Percentiles rank a stretch among this genome's conserved stretches.
phyloP scores from a whole-genome alignment of 2,888 invertebrate genomes.

The Eupithecia vulgata region DNA sequence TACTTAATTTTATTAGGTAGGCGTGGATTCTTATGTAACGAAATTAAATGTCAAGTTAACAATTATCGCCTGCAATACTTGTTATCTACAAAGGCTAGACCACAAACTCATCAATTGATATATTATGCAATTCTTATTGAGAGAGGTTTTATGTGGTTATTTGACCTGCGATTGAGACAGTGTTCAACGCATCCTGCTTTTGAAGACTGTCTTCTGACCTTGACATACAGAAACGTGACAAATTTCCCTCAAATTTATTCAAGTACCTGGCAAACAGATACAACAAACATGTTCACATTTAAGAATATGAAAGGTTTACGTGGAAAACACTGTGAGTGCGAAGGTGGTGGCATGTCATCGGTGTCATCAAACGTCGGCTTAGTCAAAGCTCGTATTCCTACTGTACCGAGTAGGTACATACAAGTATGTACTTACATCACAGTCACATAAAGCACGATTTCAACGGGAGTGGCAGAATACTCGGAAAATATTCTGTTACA shows the following conservation, averaged over 20 bases:
- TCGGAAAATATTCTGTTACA: slow-evolving; percentile 45
- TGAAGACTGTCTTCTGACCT: slow-evolving; percentile 22
- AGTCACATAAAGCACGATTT: slow-evolving; percentile 48
- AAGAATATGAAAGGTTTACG: slow-evolving; percentile 1
- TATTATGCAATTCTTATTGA: slow-evolving; percentile 24
- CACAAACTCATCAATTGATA: slow-evolving; percentile 10
- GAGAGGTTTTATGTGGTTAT: slow-evolving; percentile 24
- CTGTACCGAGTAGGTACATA: neutral
- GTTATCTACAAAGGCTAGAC: slow-evolving; percentile 18
- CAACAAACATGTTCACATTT: neutral
- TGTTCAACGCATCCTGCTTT: slow-evolving; percentile 34
- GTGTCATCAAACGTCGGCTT: slow-evolving; percentile 44
- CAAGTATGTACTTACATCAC: slow-evolving; percentile 35
- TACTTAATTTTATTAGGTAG: slow-evolving; percentile 43
- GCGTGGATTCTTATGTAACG: slow-evolving; percentile 35
- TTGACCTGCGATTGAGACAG: slow-evolving; percentile 36
- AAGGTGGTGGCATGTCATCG: slow-evolving; percentile 31
- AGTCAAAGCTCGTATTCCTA: slow-evolving; percentile 30
- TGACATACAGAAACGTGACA: slow-evolving; percentile 25
- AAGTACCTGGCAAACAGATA: neutral
- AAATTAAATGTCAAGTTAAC: slow-evolving; percentile 47
- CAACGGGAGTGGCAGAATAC: slow-evolving; percentile 51
- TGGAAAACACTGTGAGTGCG: slow-evolving; percentile 37
- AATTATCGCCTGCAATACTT: slow-evolving; percentile 41
- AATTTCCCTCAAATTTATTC: slow-evolving; percentile 19